Base-by-base conservation (phyloP, 2,113 vertebrate genomes). In the Telmatochromis brachygnathus region DNA sequence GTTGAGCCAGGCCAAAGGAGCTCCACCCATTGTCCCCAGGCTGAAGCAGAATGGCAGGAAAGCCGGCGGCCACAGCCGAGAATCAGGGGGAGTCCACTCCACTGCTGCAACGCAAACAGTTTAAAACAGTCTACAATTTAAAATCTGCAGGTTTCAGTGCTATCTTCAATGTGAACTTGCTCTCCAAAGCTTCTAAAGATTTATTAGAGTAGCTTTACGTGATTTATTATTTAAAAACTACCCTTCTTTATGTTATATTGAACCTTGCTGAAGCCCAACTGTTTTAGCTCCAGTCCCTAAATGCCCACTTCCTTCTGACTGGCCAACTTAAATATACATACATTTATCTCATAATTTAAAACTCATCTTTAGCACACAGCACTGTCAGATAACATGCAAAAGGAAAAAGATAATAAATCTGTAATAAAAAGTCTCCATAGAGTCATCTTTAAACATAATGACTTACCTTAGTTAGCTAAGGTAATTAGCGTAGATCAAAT, bases 11-110 rank as follows among this genome's bases (percentile, higher is more conserved):
- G 95, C 95, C 60, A 96, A 84, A 1, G 87, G 92, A 1, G 95
- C 93, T 33, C 93, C 85, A 1, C 51, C 75, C 94, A 96, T 96
- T 85, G 95, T 96, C 14, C 96, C 96, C 82, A 96, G 47, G n/a
- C 95, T 96, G 84, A 96, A 96, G 86, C 93, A 94, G 94, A 96
- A 96, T 0, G 95, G 91, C 75, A 96, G 88, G 51, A 96, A 82
- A 26, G 95, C 94, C 0, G 95, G 89, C 0, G 96, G 94, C 96
- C 96, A 96, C 6, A 96, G 88, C 0, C 95, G 95, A 14, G 90
- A 82, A 2, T 77, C 53, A 0, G 95, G 94, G 1, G 42, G 47
- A 2, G 96, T 96, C 96, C 96, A 96, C 90, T 96, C 96, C 68
- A 96, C 96, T 0, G 94, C 96, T 96, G 84, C 8, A 12, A 88